A percentile compares a stretch with the other conserved stretches of the same genome.
Evolutionary conservation across 2,113 vertebrate species (phyloP).

Genomic region (Elachura formosa): DNA sequence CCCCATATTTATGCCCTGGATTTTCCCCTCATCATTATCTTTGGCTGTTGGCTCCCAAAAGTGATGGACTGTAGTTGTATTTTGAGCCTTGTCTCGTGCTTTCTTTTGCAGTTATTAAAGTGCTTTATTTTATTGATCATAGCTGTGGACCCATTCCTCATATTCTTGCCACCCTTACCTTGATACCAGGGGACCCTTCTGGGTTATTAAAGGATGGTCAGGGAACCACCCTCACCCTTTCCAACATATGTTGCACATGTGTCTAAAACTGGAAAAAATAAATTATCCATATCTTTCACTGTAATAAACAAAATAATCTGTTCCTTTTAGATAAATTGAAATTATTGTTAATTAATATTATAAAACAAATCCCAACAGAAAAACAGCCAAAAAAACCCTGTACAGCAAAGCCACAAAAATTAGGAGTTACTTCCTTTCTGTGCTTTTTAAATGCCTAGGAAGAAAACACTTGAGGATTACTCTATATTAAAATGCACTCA

Average conservation of each 20-base stretch:
- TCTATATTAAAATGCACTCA: neutral
- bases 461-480: neutral
- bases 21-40: no score
- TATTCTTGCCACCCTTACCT: no score
- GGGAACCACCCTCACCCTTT: no score
- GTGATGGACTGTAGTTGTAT: no score
- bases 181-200: no score
- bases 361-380: neutral
- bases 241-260: neutral
- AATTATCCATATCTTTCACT: neutral
- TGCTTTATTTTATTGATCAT: no score
- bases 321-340: neutral
- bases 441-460: neutral
- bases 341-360: neutral
- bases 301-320: neutral
- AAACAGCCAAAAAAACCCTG: accelerated
- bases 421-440: neutral
- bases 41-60: no score
- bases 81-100: no score
- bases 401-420: neutral
- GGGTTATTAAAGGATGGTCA: no score
- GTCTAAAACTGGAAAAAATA: neutral
- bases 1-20: no score
- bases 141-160: no score
- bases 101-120: no score